Evolutionary conservation across 2,888 invertebrate species (phyloP), one percentile per base, ranked within the genome.

Genomic region (Frankliniella intonsa): DNA sequence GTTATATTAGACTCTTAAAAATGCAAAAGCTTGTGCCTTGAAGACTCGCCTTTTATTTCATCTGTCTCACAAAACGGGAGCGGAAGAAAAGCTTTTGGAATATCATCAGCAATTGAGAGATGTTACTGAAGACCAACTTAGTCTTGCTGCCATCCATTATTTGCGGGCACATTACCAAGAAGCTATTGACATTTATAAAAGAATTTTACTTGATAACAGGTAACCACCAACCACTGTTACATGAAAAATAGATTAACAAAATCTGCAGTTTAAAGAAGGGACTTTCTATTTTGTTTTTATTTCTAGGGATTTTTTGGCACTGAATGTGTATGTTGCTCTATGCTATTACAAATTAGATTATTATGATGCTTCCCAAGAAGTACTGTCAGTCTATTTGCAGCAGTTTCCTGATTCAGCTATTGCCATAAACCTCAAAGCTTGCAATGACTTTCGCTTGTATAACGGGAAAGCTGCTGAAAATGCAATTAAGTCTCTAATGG

Each of bases 271-370:
- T 51, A 80, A 50, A 81, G 50, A 80, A 27, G 80, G 51, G 14
- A 69, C 17, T 81, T 22, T 82, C 38, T 51, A 69, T 79, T 81
- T 82, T 22, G 49, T 83, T 80, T 83, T 82, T 84, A 83, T 83
- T 89, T 89, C 50, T 88, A 97, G 97, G 85, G 95, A 95, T 82
- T 96, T 93, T 88, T 90, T 98, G 87, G 99, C 99, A 0, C 88
- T 99, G 83, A 98, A 99, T 88, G 97, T 99, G 7, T 99, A 99
- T 88, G 94, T 99, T 83, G 99, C 98, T 0, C 89, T 99, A 22
- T 99, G 99, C 87, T 99, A 99, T 89, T 99, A 99, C 89, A 99
- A 99, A 88, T 89, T 99, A 86, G 99, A 99, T 88, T 99, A 98
- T 88, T 99, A 97, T 87, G 99, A 99, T 88, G 97, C 98, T 80